Evolutionary conservation across 2,113 vertebrate genomes (phyloP).

Genomic region (Sorex fumeus): DNA sequence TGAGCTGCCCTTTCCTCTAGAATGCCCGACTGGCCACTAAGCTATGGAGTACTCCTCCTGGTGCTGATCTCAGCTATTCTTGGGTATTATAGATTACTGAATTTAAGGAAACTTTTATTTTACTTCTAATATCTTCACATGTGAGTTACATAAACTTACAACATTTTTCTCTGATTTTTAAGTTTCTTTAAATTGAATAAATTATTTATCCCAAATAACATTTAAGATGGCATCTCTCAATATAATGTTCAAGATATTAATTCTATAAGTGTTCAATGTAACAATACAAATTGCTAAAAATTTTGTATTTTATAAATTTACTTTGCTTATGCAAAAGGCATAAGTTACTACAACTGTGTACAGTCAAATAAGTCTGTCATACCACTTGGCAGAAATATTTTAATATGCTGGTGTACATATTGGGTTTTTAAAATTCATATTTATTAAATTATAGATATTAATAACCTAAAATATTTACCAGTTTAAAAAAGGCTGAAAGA

Average conservation of each 20-base stretch:
- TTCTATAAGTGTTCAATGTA: too few species aligned
- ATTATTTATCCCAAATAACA: neutral
- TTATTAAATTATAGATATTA: neutral
- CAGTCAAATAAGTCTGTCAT: neutral
- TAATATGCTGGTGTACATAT: neutral
- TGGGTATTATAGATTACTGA: neutral
- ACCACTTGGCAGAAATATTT: neutral
- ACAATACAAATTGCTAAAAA: too few species aligned
- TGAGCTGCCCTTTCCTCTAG: too few species aligned
- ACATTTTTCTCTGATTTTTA: neutral
- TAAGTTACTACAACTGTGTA: neutral
- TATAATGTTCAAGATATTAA: too few species aligned
- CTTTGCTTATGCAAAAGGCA: neutral
- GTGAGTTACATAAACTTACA: neutral
- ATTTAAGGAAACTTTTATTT: neutral
- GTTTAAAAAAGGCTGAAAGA: neutral
- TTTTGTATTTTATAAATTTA: neutral
- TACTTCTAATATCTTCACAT: neutral
- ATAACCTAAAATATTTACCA: neutral
- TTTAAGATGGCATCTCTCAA: neutral
- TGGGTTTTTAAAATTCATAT: neutral
- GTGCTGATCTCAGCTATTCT: too few species aligned
- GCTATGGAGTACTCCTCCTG: too few species aligned
- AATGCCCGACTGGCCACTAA: too few species aligned
- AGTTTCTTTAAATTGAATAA: neutral